Evolutionary conservation across 2,888 invertebrate species (phyloP).

Genomic region (Eupithecia abbreviata): DNA sequence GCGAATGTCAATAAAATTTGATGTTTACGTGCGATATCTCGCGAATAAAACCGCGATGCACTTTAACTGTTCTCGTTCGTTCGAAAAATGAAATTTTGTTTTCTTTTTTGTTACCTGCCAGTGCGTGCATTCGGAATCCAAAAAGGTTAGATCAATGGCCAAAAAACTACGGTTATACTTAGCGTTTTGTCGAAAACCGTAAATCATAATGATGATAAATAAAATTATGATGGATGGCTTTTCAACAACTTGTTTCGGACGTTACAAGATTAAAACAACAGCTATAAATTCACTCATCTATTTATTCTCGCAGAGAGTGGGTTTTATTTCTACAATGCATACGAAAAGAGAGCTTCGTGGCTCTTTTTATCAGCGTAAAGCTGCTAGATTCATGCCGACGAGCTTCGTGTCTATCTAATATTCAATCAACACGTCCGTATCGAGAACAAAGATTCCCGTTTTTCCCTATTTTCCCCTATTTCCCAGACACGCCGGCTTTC

Average conservation of each 20-base stretch:
- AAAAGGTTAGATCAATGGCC: constrained; percentile 24
- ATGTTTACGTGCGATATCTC: constrained; percentile 73
- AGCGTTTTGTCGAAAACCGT: constrained; percentile 7
- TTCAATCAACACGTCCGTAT: constrained; percentile 42
- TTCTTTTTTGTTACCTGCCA: constrained; percentile 29
- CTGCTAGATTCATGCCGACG: constrained; percentile 3
- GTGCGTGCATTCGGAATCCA: constrained; percentile 23
- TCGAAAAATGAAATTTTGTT: constrained; percentile 60
- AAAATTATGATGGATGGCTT: constrained; percentile 20
- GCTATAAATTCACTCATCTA: background rate
- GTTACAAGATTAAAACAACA: constrained; percentile 2
- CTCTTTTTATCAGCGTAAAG: constrained; percentile 1
- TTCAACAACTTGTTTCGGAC: constrained; percentile 21
- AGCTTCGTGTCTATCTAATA: constrained; percentile 36
- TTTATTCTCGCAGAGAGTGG: background rate
- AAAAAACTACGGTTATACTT: constrained; percentile 7
- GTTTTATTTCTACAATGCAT: constrained; percentile 6
- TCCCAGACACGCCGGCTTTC: constrained; percentile 33
- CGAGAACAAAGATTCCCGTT: constrained; percentile 42
- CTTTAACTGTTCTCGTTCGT: constrained; percentile 57
- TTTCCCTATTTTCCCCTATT: constrained; percentile 50
- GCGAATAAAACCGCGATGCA: constrained; percentile 63
- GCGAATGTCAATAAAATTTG: constrained; percentile 76
- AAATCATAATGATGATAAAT: constrained; percentile 8
- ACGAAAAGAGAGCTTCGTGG: background rate